Evolutionary conservation across 2,888 invertebrate genomes (phyloP).

Genomic region (Ellobium chinense): DNA sequence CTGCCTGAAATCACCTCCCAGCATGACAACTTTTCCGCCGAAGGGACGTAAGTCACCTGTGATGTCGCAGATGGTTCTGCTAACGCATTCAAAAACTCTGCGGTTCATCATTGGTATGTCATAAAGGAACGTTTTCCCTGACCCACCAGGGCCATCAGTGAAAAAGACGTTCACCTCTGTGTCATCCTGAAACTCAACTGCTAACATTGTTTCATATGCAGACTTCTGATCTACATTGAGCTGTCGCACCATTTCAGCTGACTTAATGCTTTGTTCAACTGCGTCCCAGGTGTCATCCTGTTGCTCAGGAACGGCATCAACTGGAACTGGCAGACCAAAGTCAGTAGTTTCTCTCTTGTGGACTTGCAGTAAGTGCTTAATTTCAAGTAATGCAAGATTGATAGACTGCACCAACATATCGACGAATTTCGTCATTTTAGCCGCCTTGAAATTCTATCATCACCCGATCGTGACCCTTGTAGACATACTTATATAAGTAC

Average conservation of each 20-base stretch:
- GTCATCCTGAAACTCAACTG: background rate
- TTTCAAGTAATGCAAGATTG: background rate
- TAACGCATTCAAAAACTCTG: background rate
- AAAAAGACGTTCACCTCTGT: conserved; percentile 53
- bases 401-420: background rate
- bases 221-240: background rate
- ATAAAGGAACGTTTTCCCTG: conserved; percentile 79
- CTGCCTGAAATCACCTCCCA: conserved; percentile 31
- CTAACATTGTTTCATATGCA: background rate
- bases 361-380: background rate
- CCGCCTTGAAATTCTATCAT: conserved; percentile 1
- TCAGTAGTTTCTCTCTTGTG: background rate
- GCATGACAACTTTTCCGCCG: background rate
- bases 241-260: background rate
- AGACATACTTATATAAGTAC: conserved; percentile 45
- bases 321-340: background rate
- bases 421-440: conserved; percentile 11
- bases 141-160: conserved; percentile 78
- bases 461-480: conserved; percentile 40
- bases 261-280: background rate
- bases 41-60: background rate
- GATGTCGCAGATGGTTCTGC: background rate
- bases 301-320: background rate
- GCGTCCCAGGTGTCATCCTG: background rate
- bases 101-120: background rate